Evolutionary conservation across 2,113 vertebrate genomes (phyloP).

Genomic region (Dinomys branickii): DNA sequence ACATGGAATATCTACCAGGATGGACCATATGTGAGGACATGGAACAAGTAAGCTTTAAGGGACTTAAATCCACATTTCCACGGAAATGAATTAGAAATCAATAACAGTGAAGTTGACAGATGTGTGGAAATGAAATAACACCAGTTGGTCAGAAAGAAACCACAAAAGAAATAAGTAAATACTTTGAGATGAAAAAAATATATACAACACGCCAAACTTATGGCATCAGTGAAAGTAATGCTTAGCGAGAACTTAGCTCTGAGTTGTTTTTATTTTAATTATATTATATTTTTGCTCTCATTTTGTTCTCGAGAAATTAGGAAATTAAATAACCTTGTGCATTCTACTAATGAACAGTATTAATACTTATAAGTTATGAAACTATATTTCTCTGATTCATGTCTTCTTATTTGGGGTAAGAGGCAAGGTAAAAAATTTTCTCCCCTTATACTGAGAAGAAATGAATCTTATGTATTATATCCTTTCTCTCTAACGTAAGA

Average conservation of each 20-base stretch:
- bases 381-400: neutral
- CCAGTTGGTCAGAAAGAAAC: neutral
- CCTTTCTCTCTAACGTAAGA: neutral
- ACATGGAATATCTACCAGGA: neutral
- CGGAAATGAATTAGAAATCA: conserved; percentile 7
- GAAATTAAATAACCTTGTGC: neutral
- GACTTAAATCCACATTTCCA: neutral
- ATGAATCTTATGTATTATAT: neutral
- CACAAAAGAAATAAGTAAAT: neutral
- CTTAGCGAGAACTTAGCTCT: neutral
- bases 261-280: neutral
- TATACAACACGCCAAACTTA: neutral
- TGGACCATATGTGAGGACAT: neutral
- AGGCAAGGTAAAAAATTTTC: neutral
- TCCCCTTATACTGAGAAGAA: neutral
- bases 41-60: neutral
- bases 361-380: neutral
- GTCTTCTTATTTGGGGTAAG: neutral
- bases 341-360: neutral
- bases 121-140: neutral
- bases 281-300: neutral
- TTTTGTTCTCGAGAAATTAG: neutral
- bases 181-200: neutral
- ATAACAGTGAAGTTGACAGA: neutral
- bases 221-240: neutral